Conservation (phyloP, 2,797 vertebrate genomes). For the Phoxinus dragarum region DNA sequence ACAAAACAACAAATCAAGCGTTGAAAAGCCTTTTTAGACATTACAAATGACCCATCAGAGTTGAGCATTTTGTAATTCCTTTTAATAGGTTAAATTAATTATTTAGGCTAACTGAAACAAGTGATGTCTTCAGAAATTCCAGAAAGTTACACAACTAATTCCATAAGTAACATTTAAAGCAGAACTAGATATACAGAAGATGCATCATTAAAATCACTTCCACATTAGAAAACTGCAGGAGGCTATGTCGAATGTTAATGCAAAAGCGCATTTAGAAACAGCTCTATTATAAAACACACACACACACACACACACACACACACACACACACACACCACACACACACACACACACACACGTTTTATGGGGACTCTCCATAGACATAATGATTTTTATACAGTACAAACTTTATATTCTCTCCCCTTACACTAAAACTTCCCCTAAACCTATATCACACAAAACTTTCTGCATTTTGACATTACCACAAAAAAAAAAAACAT, state of each 20-base stretch:
- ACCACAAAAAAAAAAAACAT: no score
- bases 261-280: constrained; percentile 57
- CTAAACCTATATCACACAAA: no score
- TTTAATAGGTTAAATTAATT: constrained; percentile 49
- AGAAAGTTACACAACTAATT: constrained; percentile 62
- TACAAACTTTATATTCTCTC: no score
- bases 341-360: constrained; percentile 7
- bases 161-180: constrained; percentile 63
- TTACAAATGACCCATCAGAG: not conserved
- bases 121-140: constrained; percentile 49
- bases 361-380: not conserved
- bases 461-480: no score
- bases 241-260: constrained; percentile 45
- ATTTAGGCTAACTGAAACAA: constrained; percentile 58
- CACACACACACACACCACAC: constrained; percentile 13
- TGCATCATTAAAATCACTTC: constrained; percentile 52
- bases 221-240: constrained; percentile 54
- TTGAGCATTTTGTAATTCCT: not conserved
- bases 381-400: no score
- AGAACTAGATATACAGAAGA: constrained; percentile 45
- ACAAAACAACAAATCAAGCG: not conserved
- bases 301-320: constrained; percentile 1
- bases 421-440: no score
- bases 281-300: constrained; percentile 38
- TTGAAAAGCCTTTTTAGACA: not conserved